Evolutionary conservation across 2,797 vertebrate species (phyloP), one percentile per base, ranked within the genome.

Genomic region (Amphiprion clarkii): DNA sequence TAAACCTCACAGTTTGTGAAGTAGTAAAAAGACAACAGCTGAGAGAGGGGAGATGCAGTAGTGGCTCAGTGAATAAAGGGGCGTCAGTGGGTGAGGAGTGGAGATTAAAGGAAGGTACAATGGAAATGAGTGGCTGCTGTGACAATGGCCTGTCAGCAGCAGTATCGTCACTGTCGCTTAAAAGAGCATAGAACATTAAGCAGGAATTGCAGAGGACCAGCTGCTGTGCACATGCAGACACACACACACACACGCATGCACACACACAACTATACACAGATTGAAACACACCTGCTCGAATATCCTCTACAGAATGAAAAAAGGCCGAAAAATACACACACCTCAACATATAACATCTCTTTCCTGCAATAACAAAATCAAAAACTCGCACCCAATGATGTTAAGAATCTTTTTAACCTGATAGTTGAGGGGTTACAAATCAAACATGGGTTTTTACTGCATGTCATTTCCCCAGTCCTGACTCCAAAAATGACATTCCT

Each of bases 161-260:
- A 27, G 49, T 31, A 65, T 40, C 27, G 3, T 73, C 72, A 49
- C 19, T 75, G 51, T 67, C 2, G 3, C 72, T 60, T 71, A 64
- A 87, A 87, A 89, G 78, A 84, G 81, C 76, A 75, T 76, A 69
- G 57, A 65, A 79, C 76, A 74, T 82, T 39, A 72, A 57, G 46
- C 49, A 63, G 36, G 70, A 58, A 68, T 40, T 49, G 46, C 60
- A 72, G 11, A 36, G 58, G 52, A 74, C 49, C 4, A 25, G 46
- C n/a, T 9, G 42, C 71, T 46, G 31, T 3, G 19, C 67, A 55
- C 54, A 53, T 51, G 11, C 21, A 48, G 1, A 2, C 29, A 71
- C 76, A 63, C 19, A 2, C 29, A 71, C 76, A 63, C 19, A n/a
- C 12, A 60, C 10, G 4, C 40, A 23, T 23, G 23, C 23, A 23